Evolutionary conservation across 2,113 vertebrate genomes (phyloP).

Genomic region (Xyliphius kryptos): DNA sequence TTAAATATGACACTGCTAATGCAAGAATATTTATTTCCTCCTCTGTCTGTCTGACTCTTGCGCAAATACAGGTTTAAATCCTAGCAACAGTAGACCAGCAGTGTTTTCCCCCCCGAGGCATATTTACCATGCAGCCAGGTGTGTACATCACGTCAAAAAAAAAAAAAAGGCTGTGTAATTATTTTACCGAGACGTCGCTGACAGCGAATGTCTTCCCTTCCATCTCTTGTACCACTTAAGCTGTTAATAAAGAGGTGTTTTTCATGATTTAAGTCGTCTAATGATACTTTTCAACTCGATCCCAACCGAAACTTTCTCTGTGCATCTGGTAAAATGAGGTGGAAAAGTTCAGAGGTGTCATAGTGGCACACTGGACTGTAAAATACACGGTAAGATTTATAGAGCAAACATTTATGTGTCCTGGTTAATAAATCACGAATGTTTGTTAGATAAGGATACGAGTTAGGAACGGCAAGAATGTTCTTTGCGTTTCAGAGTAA

Average conservation of each 20-base stretch:
- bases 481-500: conserved; percentile 3
- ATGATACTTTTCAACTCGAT: conserved; percentile 56
- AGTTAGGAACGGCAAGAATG: conserved; percentile 16
- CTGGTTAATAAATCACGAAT: conserved; percentile 43
- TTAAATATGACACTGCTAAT: no score
- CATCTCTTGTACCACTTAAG: conserved; percentile 1
- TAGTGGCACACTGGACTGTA: background rate
- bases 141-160: conserved; percentile 60
- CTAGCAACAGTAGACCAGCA: conserved; percentile 48
- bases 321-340: no score
- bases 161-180: conserved; percentile 39
- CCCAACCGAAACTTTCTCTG: conserved; percentile 53
- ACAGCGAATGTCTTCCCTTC: conserved; percentile 14
- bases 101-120: conserved; percentile 46
- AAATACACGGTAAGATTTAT: conserved; percentile 14
- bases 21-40: no score
- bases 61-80: no score
- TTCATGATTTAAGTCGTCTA: conserved; percentile 20
- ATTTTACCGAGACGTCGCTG: conserved; percentile 18
- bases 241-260: conserved; percentile 15
- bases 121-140: conserved; percentile 66
- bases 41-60: no score
- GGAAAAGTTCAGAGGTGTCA: no score
- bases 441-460: conserved; percentile 26
- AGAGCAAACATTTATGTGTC: conserved; percentile 18